Evolutionary conservation across 2,113 vertebrate genomes (phyloP).

Genomic region (Callopanchax toddi): DNA sequence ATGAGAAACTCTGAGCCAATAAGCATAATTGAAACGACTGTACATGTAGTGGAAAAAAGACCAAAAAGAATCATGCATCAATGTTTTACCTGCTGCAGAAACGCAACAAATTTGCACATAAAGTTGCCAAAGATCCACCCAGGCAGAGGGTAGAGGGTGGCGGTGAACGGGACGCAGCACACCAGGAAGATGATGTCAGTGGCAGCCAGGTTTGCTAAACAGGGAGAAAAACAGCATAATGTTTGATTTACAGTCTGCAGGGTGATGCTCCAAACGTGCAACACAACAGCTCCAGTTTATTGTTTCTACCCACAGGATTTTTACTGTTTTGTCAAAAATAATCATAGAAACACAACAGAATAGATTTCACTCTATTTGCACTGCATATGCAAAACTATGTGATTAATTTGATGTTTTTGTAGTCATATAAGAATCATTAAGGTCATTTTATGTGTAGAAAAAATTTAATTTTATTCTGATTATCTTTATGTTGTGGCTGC

Average conservation of each 20-base stretch:
- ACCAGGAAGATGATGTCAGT: conserved; percentile 87
- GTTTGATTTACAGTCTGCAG: background rate
- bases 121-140: conserved; percentile 87
- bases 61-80: background rate
- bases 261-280: background rate
- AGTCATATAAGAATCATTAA: too few relatives aligned
- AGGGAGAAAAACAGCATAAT: conserved; percentile 15
- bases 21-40: background rate
- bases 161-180: conserved; percentile 86
- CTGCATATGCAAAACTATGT: too few relatives aligned
- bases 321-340: too few relatives aligned
- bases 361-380: too few relatives aligned
- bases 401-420: too few relatives aligned
- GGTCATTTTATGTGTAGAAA: too few relatives aligned
- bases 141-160: conserved; percentile 85
- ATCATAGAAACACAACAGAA: too few relatives aligned
- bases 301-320: too few relatives aligned
- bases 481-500: too few relatives aligned
- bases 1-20: background rate
- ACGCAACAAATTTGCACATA: conserved; percentile 87
- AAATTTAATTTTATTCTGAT: too few relatives aligned
- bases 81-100: conserved; percentile 82
- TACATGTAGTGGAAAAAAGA: background rate
- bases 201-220: conserved; percentile 83
- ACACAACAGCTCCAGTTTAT: background rate